These are phyloP conservation scores for Graphium colonna DNA, from an alignment of 2,888 invertebrate species.

Conservation along the genomic window DNA sequence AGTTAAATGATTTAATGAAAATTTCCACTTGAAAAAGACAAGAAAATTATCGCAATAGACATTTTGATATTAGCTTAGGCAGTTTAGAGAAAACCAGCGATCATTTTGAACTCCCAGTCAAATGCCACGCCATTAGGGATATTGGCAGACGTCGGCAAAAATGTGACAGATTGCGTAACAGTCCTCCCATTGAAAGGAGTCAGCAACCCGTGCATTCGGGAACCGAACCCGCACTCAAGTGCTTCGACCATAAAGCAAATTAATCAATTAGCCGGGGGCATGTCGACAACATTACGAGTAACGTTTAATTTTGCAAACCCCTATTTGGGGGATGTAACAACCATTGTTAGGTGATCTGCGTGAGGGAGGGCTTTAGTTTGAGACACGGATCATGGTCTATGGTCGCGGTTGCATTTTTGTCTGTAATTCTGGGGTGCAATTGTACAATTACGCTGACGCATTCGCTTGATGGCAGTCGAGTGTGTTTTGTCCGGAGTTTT, in stretches of 20 bases:
- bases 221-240: constrained; percentile 70
- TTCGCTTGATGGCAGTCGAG: constrained; percentile 63
- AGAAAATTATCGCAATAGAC: no score
- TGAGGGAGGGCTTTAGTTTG: constrained; percentile 21
- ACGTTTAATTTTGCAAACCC: constrained; percentile 73
- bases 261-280: constrained; percentile 79
- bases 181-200: constrained; percentile 53
- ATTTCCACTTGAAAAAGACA: no score
- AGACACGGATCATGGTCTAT: constrained; percentile 39
- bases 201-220: constrained; percentile 67
- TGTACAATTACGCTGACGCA: constrained; percentile 74
- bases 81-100: no score
- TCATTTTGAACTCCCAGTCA: no score
- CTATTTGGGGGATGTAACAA: constrained; percentile 35
- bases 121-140: constrained; percentile 44
- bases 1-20: no score
- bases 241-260: constrained; percentile 77
- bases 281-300: constrained; percentile 76
- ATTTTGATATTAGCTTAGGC: no score
- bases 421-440: constrained; percentile 56
- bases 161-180: constrained; percentile 77
- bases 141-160: constrained; percentile 49
- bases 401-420: constrained; percentile 46
- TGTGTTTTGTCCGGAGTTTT: constrained; percentile 52
- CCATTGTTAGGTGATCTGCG: constrained; percentile 38